A percentile compares a stretch with the other conserved stretches of the same genome.
Evolutionary conservation across 2,113 vertebrate genomes (phyloP).

Genomic region (Castor canadensis): DNA sequence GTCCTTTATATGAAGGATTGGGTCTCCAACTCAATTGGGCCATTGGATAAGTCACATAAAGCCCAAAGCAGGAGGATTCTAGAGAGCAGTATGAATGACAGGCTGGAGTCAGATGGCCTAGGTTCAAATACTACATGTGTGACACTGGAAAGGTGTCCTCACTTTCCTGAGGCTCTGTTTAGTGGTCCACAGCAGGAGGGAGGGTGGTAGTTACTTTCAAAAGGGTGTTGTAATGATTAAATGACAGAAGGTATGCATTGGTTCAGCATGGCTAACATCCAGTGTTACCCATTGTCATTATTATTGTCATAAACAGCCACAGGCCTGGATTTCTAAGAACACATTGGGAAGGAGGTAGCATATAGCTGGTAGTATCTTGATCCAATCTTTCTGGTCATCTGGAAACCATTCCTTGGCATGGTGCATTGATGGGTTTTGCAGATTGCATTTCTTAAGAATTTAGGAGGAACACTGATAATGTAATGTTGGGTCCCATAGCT

Average conservation of each 20-base stretch:
- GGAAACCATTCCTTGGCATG: not conserved
- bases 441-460: not conserved
- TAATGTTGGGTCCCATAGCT: fast-evolving
- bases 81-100: fast-evolving
- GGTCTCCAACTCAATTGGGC: not conserved
- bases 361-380: not conserved
- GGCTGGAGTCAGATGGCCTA: too few species aligned
- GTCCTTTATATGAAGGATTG: not conserved
- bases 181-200: not conserved
- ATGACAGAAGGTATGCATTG: not conserved
- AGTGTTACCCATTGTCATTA: too few species aligned
- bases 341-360: not conserved
- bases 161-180: not conserved
- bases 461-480: not conserved
- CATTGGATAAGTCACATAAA: not conserved
- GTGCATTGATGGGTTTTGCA: not conserved
- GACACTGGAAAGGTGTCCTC: not conserved
- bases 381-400: not conserved
- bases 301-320: not conserved
- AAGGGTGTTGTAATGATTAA: not conserved
- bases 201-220: not conserved
- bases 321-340: not conserved
- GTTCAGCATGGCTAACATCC: not conserved
- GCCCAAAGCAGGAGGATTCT: not conserved
- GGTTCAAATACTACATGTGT: not conserved